A percentile compares a stretch with the other conserved stretches of the same genome.
These are phyloP conservation scores for Pelagia noctiluca DNA, from an alignment of 30 jellyfish, hydroid and myxozoan species.

Conservation along the genomic window DNA sequence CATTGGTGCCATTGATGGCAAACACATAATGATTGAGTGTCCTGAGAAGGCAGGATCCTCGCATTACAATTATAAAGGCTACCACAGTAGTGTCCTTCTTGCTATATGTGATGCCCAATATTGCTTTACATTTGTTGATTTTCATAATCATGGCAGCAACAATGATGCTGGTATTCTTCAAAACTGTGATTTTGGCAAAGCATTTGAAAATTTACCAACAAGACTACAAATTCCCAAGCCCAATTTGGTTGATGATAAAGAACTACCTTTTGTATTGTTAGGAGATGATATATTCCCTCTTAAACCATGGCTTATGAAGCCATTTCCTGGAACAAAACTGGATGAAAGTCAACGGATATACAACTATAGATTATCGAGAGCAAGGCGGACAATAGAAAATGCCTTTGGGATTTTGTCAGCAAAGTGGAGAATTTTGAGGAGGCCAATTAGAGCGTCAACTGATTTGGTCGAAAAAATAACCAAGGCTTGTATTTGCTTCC, in stretches of 20 bases:
- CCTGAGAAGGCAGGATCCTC: too few relatives aligned
- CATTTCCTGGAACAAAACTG: constrained; percentile 44
- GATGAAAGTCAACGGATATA: constrained; percentile 7
- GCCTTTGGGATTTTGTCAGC: constrained; percentile 46
- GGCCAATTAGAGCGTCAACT: constrained; percentile 48
- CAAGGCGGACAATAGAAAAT: constrained; percentile 30
- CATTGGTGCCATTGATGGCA: too few relatives aligned
- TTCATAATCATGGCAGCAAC: too few relatives aligned
- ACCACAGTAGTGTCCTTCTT: too few relatives aligned
- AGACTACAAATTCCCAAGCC: neutral
- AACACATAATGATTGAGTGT: too few relatives aligned
- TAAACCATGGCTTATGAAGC: constrained; percentile 55
- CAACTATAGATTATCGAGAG: constrained; percentile 27
- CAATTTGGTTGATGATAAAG: neutral
- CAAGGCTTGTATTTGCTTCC: constrained; percentile 55
- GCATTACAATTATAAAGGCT: too few relatives aligned
- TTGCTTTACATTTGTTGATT: too few relatives aligned
- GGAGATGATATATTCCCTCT: constrained; percentile 55
- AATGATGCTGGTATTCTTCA: too few relatives aligned
- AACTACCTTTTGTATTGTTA: constrained; percentile 7
- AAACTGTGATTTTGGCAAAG: neutral
- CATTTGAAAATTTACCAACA: neutral
- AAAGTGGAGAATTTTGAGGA: constrained; percentile 44
- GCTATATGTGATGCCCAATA: too few relatives aligned
- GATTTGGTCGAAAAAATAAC: constrained; percentile 37